phyloP scores from a whole-genome alignment of 2,113 vertebrate genomes.

The Chloroceryle aenea region DNA sequence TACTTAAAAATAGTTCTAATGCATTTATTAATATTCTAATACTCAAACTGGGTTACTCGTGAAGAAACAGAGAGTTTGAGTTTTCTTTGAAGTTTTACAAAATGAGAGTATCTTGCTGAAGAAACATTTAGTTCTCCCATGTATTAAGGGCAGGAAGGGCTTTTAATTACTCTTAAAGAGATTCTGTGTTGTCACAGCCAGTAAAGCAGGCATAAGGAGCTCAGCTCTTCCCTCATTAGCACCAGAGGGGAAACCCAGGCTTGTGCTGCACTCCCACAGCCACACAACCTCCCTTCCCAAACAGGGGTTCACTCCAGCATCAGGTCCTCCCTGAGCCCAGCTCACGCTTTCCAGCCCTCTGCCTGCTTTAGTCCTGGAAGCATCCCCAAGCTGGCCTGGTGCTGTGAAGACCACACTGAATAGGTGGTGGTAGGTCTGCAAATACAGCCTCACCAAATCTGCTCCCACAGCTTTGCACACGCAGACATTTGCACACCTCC shows the following conservation, averaged over 20 bases:
- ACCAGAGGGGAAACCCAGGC: neutral
- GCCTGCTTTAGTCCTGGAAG: neutral
- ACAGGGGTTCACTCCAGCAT: neutral
- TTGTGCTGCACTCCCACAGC: fast-evolving
- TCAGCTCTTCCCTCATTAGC: neutral
- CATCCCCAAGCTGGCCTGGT: fast-evolving
- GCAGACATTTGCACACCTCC: neutral
- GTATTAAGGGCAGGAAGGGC: constrained; percentile 9
- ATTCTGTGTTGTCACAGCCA: neutral
- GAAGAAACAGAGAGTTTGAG: constrained; percentile 17
- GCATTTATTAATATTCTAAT: constrained; percentile 64
- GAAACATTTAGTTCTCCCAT: neutral
- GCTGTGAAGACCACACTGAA: fast-evolving
- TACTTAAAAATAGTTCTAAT: constrained; percentile 68
- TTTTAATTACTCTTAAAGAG: constrained; percentile 4
- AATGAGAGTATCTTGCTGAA: constrained; percentile 9
- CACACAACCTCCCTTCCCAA: neutral
- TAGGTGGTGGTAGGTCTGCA: neutral
- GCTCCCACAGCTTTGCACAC: neutral
- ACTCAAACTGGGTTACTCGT: constrained; percentile 46
- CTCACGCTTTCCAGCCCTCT: neutral
- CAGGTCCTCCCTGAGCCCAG: neutral
- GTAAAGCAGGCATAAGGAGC: neutral
- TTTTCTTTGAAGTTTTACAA: constrained; percentile 48
- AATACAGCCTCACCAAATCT: neutral